Evolutionary conservation across 2,113 vertebrate genomes (phyloP).

Genomic region (Orthonyx spaldingii): DNA sequence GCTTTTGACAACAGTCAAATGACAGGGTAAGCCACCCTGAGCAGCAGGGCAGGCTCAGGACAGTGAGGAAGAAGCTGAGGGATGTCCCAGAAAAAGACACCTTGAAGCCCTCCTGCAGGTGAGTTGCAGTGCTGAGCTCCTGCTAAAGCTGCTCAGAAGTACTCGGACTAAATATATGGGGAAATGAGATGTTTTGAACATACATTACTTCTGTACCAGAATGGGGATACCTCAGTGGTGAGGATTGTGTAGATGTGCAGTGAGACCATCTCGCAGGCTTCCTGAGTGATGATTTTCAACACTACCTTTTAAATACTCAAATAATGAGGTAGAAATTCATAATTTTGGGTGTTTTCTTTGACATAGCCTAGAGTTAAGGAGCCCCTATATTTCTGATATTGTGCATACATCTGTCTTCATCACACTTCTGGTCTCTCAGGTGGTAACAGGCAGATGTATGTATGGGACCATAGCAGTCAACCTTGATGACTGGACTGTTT

Average conservation of each 20-base stretch:
- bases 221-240: accelerated
- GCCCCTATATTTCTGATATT: neutral
- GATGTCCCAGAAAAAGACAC: neutral
- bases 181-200: neutral
- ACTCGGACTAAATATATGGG: neutral
- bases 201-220: accelerated
- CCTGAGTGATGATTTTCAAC: neutral
- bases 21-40: accelerated
- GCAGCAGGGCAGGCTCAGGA: neutral
- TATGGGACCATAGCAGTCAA: neutral
- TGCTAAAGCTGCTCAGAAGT: neutral
- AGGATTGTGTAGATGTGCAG: neutral
- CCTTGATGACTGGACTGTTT: neutral
- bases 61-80: neutral
- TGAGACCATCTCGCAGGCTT: accelerated
- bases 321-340: neutral
- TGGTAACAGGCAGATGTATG: neutral
- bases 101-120: neutral
- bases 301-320: neutral
- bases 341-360: neutral
- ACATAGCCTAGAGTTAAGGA: neutral
- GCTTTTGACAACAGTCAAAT: neutral
- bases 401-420: neutral
- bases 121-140: neutral
- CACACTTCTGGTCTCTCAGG: neutral